These are phyloP conservation scores for Xyliphius kryptos DNA, from an alignment of 2,113 vertebrate genomes.

Conservation along the genomic window DNA sequence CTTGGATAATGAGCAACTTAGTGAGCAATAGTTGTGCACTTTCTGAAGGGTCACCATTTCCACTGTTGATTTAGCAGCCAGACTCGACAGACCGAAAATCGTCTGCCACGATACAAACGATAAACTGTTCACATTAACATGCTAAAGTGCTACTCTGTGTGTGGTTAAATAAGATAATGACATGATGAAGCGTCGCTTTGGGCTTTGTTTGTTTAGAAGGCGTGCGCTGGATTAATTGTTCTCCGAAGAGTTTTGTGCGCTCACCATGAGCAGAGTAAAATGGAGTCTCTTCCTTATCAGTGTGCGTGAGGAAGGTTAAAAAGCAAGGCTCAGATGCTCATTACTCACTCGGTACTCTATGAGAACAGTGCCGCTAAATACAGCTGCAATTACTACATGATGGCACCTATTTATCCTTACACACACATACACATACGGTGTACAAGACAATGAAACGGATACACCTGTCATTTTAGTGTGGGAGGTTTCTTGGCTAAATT, in stretches of 20 bases:
- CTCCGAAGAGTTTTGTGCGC: neutral
- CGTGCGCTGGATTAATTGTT: neutral
- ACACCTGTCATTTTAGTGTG: no score
- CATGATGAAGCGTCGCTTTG: slow-evolving; percentile 2
- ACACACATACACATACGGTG: no score
- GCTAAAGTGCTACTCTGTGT: slow-evolving; percentile 1
- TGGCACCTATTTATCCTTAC: no score
- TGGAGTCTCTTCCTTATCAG: neutral
- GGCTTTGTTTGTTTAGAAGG: slow-evolving; percentile 4
- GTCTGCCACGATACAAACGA: neutral
- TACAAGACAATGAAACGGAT: no score
- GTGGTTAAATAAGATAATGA: neutral
- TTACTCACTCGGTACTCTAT: no score
- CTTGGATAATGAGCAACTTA: no score
- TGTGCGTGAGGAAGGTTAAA: no score
- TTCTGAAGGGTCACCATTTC: neutral
- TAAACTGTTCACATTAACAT: neutral
- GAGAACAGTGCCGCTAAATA: no score
- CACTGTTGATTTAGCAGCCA: neutral
- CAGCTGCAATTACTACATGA: no score
- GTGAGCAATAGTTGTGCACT: no score
- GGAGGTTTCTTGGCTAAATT: no score
- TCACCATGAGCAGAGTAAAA: neutral
- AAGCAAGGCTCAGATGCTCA: no score
- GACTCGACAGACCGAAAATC: neutral